These are phyloP conservation scores for Agyllia agylla DNA, from an alignment of 2,888 invertebrate species.

Conservation along the genomic window DNA sequence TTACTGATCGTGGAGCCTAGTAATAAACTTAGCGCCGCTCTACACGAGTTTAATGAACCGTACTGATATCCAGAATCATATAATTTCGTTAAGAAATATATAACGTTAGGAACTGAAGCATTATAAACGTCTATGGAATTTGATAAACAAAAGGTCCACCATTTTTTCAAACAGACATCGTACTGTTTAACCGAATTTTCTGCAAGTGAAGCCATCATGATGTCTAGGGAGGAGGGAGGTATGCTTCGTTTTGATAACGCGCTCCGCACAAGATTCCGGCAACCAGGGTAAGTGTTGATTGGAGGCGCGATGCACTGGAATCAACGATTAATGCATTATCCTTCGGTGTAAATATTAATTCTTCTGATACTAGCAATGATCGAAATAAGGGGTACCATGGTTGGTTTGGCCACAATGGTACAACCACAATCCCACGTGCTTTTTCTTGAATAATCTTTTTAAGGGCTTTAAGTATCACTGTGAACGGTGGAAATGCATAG, in stretches of 20 bases:
- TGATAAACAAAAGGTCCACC: not conserved
- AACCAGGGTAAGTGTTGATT: not conserved
- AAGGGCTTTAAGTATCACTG: not conserved
- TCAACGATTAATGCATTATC: not conserved
- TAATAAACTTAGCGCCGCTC: not conserved
- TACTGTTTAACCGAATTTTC: slow-evolving; percentile 26
- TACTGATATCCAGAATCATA: not conserved
- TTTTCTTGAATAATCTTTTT: not conserved
- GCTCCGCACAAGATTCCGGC: slow-evolving; percentile 20
- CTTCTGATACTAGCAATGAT: not conserved
- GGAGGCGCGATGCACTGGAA: not conserved
- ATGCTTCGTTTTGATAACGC: slow-evolving; percentile 1
- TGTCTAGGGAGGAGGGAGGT: slow-evolving; percentile 11
- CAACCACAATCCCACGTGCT: not conserved
- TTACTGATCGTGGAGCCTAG: not conserved
- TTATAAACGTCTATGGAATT: not conserved
- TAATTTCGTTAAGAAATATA: not conserved
- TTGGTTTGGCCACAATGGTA: not conserved
- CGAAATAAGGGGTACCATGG: not conserved
- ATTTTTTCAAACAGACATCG: slow-evolving; percentile 15
- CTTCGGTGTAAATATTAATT: not conserved
- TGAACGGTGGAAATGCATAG: not conserved
- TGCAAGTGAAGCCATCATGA: slow-evolving; percentile 23
- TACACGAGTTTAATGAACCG: not conserved
- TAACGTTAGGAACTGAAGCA: not conserved